Evolutionary conservation across 2,797 vertebrate species (phyloP).

Genomic region (Sebastes goodei): DNA sequence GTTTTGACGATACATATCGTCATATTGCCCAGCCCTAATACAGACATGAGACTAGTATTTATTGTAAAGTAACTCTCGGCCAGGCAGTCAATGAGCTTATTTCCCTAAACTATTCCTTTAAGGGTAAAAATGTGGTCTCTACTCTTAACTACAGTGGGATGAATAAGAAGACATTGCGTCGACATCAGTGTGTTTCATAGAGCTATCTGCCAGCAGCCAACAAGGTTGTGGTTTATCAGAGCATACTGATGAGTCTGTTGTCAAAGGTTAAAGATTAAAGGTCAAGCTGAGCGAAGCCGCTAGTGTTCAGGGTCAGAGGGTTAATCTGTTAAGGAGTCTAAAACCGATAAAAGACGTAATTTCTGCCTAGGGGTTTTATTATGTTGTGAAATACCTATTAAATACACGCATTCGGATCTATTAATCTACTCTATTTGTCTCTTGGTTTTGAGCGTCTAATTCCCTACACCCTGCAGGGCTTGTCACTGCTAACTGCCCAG

Average conservation of each 20-base stretch:
- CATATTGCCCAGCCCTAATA: not conserved
- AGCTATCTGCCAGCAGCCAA: not conserved
- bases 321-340: constrained; percentile 22
- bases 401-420: not conserved
- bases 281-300: constrained; percentile 21
- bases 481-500: not conserved
- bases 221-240: not conserved
- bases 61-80: not conserved
- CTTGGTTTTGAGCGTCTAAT: not conserved
- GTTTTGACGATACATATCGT: too few relatives aligned
- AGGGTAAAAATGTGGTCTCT: not conserved
- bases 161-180: not conserved
- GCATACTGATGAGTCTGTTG: not conserved
- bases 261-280: constrained; percentile 23
- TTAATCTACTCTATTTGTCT: not conserved
- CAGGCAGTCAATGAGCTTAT: not conserved
- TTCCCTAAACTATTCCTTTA: not conserved
- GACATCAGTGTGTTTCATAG: not conserved
- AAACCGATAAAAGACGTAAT: not conserved
- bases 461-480: not conserved
- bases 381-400: not conserved
- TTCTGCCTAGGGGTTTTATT: not conserved
- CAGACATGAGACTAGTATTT: not conserved
- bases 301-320: constrained; percentile 17
- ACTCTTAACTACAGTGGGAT: not conserved